These are phyloP conservation scores for Andrena dorsata DNA, from an alignment of 2,888 invertebrate genomes.

Conservation along the genomic window DNA sequence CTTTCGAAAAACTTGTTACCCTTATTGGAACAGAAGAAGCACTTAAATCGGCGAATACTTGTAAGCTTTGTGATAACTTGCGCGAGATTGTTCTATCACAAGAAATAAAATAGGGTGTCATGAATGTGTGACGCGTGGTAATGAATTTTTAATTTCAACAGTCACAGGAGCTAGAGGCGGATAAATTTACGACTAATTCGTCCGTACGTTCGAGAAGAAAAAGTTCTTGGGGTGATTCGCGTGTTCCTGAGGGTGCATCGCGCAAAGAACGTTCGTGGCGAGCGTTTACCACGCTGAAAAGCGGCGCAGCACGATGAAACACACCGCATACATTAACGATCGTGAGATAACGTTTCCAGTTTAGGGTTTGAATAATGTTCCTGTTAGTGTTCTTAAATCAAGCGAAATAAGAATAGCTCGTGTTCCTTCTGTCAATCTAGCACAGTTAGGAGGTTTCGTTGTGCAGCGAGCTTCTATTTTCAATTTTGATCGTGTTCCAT, in stretches of 20 bases:
- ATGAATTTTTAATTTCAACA: neutral
- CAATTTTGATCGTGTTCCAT: neutral
- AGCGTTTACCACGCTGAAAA: slow-evolving; percentile 24
- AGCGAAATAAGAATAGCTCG: slow-evolving; percentile 40
- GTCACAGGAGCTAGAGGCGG: neutral
- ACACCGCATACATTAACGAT: slow-evolving; percentile 38
- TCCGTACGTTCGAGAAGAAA: slow-evolving; percentile 12
- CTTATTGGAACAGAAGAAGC: too few relatives aligned
- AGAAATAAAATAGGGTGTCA: too few relatives aligned
- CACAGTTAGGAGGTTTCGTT: too few relatives aligned
- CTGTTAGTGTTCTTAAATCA: slow-evolving; percentile 45
- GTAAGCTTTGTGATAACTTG: too few relatives aligned
- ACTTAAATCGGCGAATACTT: too few relatives aligned
- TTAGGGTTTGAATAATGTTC: slow-evolving; percentile 51
- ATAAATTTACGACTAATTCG: slow-evolving; percentile 4
- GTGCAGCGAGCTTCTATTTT: too few relatives aligned
- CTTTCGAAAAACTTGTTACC: too few relatives aligned
- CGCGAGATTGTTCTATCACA: too few relatives aligned
- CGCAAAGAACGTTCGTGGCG: slow-evolving; percentile 28
- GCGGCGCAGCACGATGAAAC: slow-evolving; percentile 17
- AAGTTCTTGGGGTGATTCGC: slow-evolving; percentile 37
- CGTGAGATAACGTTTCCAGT: slow-evolving; percentile 50
- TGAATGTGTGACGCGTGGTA: too few relatives aligned
- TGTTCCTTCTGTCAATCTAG: neutral
- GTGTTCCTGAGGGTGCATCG: slow-evolving; percentile 41